Evolutionary conservation across 53 echinoderm and acorn worm genomes (phyloP).

Genomic region (Echinometra lucunter): DNA sequence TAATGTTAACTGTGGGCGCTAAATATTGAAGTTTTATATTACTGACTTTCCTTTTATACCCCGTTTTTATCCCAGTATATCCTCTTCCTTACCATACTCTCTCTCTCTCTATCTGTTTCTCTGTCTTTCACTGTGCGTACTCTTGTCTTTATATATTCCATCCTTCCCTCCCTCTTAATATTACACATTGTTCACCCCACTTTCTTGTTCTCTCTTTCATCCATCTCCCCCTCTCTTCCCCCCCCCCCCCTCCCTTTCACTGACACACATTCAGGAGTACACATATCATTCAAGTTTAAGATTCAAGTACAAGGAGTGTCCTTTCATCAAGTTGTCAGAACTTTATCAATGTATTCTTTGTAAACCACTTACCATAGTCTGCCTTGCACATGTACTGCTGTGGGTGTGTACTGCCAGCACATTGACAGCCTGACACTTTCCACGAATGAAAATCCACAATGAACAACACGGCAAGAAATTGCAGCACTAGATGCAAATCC

Average conservation of each 20-base stretch:
- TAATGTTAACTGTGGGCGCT: not conserved
- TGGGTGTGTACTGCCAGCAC: constrained; percentile 16
- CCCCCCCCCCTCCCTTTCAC: not conserved
- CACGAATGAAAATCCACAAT: constrained; percentile 54
- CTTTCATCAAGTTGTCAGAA: constrained; percentile 48
- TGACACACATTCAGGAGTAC: not conserved
- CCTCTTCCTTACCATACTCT: no score
- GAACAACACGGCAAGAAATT: not conserved
- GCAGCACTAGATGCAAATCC: constrained; percentile 38
- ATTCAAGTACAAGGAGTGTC: not conserved
- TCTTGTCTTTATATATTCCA: no score
- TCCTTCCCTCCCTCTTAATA: no score
- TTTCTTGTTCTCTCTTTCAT: not conserved
- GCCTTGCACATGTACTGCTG: constrained; percentile 70
- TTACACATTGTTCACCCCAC: no score
- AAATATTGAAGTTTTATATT: no score
- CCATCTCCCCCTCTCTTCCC: not conserved
- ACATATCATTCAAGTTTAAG: not conserved
- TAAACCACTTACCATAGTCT: constrained; percentile 59
- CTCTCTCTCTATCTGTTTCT: no score
- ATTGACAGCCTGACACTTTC: constrained; percentile 48
- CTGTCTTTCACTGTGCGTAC: no score
- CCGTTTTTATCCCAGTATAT: no score
- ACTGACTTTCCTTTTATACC: no score
- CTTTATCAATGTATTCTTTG: not conserved